Conservation (phyloP, 1,140 invertebrate species). For the Portunus trituberculatus region DNA sequence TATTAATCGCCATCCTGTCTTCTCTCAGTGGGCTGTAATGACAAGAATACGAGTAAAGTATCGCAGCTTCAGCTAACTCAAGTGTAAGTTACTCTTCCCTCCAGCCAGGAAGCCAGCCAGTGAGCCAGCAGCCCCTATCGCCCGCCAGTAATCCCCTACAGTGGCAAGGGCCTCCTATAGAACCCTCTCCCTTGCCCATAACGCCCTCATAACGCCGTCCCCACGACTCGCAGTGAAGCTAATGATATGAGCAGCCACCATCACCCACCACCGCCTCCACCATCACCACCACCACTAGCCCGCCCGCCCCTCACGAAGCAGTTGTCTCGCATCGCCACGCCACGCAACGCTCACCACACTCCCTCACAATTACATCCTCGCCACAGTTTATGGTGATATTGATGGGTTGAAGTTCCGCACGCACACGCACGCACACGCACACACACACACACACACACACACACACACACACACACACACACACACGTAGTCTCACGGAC, state of each 20-base stretch:
- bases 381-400: not conserved
- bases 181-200: not conserved
- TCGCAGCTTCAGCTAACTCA: not conserved
- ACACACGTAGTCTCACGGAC: not conserved
- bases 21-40: not conserved
- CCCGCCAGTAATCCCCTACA: not conserved
- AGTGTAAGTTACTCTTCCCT: too few species aligned
- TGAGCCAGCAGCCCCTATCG: not conserved
- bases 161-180: not conserved
- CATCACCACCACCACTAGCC: not conserved
- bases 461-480: conserved; percentile 56
- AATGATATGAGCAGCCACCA: not conserved
- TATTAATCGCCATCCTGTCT: not conserved
- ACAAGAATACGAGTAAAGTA: not conserved
- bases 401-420: too few species aligned
- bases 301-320: not conserved
- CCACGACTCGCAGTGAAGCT: not conserved
- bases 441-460: conserved; percentile 49
- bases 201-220: not conserved
- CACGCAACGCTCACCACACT: not conserved
- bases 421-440: not conserved
- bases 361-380: not conserved
- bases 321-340: not conserved
- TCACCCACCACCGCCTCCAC: not conserved
- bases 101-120: too few species aligned